Evolutionary conservation across 1,140 invertebrate species (phyloP), one percentile per base, ranked within the genome.

Genomic region (Sipha flava): DNA sequence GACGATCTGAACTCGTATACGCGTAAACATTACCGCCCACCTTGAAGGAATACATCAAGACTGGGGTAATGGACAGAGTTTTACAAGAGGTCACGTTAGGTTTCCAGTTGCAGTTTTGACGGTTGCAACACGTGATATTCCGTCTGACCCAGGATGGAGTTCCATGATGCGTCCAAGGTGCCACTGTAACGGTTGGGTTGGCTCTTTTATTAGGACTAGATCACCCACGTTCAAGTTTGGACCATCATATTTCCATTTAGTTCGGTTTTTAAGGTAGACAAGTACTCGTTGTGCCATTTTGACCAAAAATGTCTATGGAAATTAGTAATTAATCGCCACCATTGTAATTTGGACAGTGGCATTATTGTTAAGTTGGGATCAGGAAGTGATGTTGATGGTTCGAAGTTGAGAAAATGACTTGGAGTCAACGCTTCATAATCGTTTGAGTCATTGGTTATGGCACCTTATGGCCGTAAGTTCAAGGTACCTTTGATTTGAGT

Each of bases 381-480:
- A 0, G 80, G 82, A 29, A 82, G 14, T 0, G 37, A 29, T 2
- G 31, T 73, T 3, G 82, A 49, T 14, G 80, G 75, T 26, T 81
- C 54, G 4, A 81, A 80, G n/a, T 83, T 82, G 0, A 84, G 81
- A 45, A 84, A 84, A 70, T 85, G 83, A 45, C 81, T 82, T 45
- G 84, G 84, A 4, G 85, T 83, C 5, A 85, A 68, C 40, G 81
- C 77, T 16, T 79, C 68, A 1, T 84, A 80, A 64, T 85, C 84
- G 57, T 81, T 81, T n/a, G 83, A 82, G 81, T 84, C 83, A 45
- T 82, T 80, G 12, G 83, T 83, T 3, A 86, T 31, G 29, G 85
- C 83, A 59, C 81, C 84, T 29, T 86, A 29, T n/a, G 85, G 85
- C 34, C 85, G 82, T 18, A 83, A 85, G 81, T 87, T 84, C 0